Evolutionary conservation across 2,113 vertebrate species (phyloP), one percentile per base, ranked within the genome.

Genomic region (Charina bottae): DNA sequence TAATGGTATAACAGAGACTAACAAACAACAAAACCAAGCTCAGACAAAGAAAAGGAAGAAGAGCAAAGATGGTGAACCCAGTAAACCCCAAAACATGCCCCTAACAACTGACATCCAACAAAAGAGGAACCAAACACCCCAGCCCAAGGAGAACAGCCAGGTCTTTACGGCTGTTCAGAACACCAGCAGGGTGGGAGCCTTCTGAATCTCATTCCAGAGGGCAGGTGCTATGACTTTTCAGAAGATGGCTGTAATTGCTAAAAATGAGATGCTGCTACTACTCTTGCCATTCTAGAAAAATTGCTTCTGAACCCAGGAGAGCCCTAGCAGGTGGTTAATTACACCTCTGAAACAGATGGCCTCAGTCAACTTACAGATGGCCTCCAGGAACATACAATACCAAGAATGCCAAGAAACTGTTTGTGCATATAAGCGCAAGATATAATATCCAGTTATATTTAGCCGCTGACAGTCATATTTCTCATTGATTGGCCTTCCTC

Each of bases 351-450:
- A 95, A 88, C 9, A 6, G 0, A 26, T 90, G 54, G 33, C 85
- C 72, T 92, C 86, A 68, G 89, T 84, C 85, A 85, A 53, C 90
- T 92, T 85, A 85, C 72, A 88, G 95, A 88, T 84, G 90, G 90
- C 64, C 78, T 83, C 83, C 42, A 90, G 24, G 21, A 91, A 85
- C 90, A 89, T 89, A 28, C 24, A 92, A 83, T 92, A 85, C 49
- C 49, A 91, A 68, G 49, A 60, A 37, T 28, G n/a, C 11, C 85
- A 58, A 92, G 85, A 46, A 92, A 1, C 2, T 93, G 56, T 37
- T 49, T 46, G 56, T 83, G 46, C 49, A 26, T 28, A 88, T 12
- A 54, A 6, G 60, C 72, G 53, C n/a, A 84, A 26, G 90, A 88
- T 15, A 12, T 64, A 88, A 62, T 49, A 53, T 49, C 86, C 88